phyloP scores from a whole-genome alignment of 2,113 vertebrate genomes.

The Xiphorhynchus elegans region DNA sequence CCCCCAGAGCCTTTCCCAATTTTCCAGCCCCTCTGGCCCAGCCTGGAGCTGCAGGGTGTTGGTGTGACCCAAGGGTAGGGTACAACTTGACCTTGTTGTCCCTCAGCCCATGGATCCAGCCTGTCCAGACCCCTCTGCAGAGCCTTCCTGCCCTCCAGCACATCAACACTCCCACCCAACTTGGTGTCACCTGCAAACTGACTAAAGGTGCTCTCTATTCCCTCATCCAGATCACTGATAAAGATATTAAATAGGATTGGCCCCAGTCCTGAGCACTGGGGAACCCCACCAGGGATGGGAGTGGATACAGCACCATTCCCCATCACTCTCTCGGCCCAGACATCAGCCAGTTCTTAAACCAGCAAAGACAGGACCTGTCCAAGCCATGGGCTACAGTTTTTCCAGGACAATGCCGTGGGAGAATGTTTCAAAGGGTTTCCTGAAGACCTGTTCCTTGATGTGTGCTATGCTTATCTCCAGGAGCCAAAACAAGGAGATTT shows the following conservation, averaged over 20 bases:
- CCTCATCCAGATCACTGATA: not conserved
- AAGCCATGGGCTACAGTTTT: not conserved
- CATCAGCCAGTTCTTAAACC: not conserved
- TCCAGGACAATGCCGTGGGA: not conserved
- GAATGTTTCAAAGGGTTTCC: not conserved
- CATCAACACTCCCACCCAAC: not conserved
- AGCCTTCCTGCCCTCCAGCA: not conserved
- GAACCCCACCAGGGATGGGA: not conserved
- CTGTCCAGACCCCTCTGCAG: not conserved
- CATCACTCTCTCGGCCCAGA: not conserved
- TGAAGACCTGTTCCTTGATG: not conserved
- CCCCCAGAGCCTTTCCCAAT: not conserved
- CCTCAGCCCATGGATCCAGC: not conserved
- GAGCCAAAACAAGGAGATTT: not conserved
- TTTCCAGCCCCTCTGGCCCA: not conserved
- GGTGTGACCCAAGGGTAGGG: not conserved
- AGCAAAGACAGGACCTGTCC: no score
- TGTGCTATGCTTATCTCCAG: not conserved
- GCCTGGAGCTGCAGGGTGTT: not conserved
- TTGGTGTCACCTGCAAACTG: not conserved
- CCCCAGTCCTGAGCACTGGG: not conserved
- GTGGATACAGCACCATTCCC: not conserved
- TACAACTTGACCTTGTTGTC: not conserved
- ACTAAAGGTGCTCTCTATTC: not conserved
- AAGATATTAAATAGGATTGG: not conserved